Evolutionary conservation across 2,888 invertebrate species (phyloP).

Genomic region (Scelioninae gen. 2): DNA sequence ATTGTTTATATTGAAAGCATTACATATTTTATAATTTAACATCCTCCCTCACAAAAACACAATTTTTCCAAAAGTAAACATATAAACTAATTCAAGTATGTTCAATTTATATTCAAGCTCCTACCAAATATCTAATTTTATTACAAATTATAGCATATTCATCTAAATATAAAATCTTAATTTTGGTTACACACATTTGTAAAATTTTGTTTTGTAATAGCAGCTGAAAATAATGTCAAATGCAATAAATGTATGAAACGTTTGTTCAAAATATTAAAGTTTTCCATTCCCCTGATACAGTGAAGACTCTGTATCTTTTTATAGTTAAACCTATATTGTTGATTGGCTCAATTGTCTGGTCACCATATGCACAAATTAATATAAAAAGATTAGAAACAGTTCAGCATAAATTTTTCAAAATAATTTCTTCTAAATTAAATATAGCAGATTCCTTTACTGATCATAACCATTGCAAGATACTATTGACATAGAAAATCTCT

Average conservation of each 20-base stretch:
- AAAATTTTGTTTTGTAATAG: neutral
- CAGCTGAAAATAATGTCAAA: neutral
- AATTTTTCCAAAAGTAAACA: neutral
- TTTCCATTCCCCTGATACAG: too few relatives aligned
- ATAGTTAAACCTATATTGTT: too few relatives aligned
- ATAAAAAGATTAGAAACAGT: too few relatives aligned
- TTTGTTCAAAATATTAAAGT: too few relatives aligned
- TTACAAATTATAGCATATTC: neutral
- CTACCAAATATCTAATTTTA: constrained; percentile 9
- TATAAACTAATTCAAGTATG: constrained; percentile 1
- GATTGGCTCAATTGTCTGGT: too few relatives aligned
- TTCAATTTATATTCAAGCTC: constrained; percentile 21
- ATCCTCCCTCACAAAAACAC: neutral
- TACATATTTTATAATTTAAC: neutral
- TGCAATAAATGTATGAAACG: neutral
- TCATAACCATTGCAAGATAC: too few relatives aligned
- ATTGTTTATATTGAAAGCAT: constrained; percentile 1
- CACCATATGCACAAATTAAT: too few relatives aligned
- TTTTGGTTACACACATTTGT: neutral
- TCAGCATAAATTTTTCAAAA: too few relatives aligned
- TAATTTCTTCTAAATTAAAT: too few relatives aligned
- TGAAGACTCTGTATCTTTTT: too few relatives aligned
- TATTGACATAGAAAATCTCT: too few relatives aligned
- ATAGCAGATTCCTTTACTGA: too few relatives aligned
- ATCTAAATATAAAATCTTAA: constrained; percentile 35